Base-by-base conservation (phyloP, 1,140 invertebrate species). In the Ectropis grisescens region DNA sequence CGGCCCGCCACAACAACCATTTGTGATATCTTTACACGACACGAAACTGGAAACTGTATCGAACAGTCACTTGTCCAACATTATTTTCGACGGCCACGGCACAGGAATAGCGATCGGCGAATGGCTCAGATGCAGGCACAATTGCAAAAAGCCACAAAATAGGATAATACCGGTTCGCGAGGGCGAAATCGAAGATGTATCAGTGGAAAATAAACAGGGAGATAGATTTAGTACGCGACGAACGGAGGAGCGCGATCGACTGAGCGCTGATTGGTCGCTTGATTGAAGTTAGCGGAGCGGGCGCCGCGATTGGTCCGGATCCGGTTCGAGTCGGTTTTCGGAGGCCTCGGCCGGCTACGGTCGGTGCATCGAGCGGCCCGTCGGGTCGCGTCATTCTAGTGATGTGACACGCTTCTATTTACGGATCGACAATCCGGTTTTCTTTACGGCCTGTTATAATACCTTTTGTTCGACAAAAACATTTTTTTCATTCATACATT, bases 31-130 rank as follows among this genome's bases (percentile, higher is more conserved):
- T 37, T 44, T 23, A 24, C 39, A 41, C 24, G 41, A 37, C 50
- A 56, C 49, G 44, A 47, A 34, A 57, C 49, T 45, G 30, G 37
- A 30, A 22, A 11, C 25, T 24, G 4, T 4, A 22, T 30, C 16
- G 22, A 14, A 30, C 28, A 29, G 13, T 80, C 60, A 80, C 75
- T 80, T 80, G 60, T 80, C 75, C 57, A 78, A 78, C 75, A 80
- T 80, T 57, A 66, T 75, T 59, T 46, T 37, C 29, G 10, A 29
- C 14, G 26, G 23, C 26, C 12, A 19, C 15, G 29, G 37, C 11
- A 30, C 27, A 26, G 31, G 29, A 29, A 33, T 33, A 29, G 10
- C 9, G 11, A 29, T 29, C 13, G 12, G 12, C 31, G 15, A 30
- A 44, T 24, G 33, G 2, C 14, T 22, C 19, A 22, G 9, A 5